These are phyloP conservation scores for Rhyacophila evoluta DNA, from an alignment of 2,888 invertebrate genomes.

Conservation along the genomic window DNA sequence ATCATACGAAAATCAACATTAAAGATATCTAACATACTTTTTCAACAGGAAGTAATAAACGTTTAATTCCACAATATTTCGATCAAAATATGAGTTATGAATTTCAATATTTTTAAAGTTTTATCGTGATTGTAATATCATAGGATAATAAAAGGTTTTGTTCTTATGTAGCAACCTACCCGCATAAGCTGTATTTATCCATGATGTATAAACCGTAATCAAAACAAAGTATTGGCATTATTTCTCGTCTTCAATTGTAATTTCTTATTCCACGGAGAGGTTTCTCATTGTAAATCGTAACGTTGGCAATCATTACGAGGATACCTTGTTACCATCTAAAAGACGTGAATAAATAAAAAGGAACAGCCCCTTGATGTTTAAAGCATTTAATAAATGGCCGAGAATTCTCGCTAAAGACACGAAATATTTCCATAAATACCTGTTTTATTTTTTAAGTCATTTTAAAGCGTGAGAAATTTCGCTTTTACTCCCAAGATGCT, in stretches of 20 bases:
- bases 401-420: background rate
- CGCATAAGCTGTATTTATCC: background rate
- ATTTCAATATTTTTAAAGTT: too few species aligned
- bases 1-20: too few species aligned
- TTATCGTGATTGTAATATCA: background rate
- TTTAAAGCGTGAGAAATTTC: background rate
- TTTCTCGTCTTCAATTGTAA: slow-evolving; percentile 18
- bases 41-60: too few species aligned
- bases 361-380: background rate
- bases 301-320: background rate
- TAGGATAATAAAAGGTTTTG: background rate
- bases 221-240: slow-evolving; percentile 19
- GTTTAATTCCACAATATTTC: too few species aligned
- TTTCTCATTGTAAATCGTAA: background rate
- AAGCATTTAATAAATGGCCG: background rate
- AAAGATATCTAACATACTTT: too few species aligned
- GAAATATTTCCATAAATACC: background rate
- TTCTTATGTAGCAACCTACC: background rate
- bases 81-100: too few species aligned
- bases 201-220: background rate
- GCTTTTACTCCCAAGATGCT: too few species aligned
- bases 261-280: background rate
- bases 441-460: background rate
- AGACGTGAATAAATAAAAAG: slow-evolving; percentile 4
- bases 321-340: slow-evolving; percentile 19